Base-by-base conservation (phyloP, 37 sponge, comb jelly and placozoan genomes). In the Diacarnus erythraeanus region DNA sequence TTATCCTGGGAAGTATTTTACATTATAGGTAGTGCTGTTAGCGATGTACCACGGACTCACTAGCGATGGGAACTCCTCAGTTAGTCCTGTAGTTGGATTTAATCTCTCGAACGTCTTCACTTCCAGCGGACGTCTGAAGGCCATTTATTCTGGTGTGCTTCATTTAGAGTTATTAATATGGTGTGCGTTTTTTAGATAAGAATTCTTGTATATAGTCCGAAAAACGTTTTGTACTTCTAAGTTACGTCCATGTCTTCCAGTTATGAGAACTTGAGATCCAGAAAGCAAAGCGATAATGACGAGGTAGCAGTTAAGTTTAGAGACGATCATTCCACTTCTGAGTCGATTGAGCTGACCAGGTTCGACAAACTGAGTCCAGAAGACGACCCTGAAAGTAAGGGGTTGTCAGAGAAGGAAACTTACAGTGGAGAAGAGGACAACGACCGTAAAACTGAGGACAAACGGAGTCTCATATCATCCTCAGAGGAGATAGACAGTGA, bases 41-140 rank as follows among this genome's bases (percentile, higher is more conserved):
- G 29, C 17, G 33, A 38, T 31, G 17, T 42, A 38, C 41, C 5
- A 9, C 20, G 35, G 3, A 54, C 72, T 66, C 76, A 90, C 91
- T 72, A 90, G 76, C 6, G 80, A 77, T 33, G 87, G 72, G 17
- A 90, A 42, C n/a, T 59, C 23, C 42, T 82, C 91, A n/a, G 59
- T 51, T n/a, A 80, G 34, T 8, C 88, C 91, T 3, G 83, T 86
- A 33, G 40, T 25, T 1, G 83, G 83, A 60, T 86, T 76, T 1
- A 71, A 26, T 57, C 36, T 73, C 42, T 70, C 74, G n/a, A 37
- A 38, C 20, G 59, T 41, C 54, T 76, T 83, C 56, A 29, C 5
- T 21, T 90, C 87, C 26, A 90, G 67, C 3, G 88, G 79, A 10
- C n/a, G 56, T 38, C 22, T 37, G 39, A 1, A 21, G 8, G 21